Base-by-base conservation (phyloP, 2,888 invertebrate species). In the Scelioninae gen. 1 region DNA sequence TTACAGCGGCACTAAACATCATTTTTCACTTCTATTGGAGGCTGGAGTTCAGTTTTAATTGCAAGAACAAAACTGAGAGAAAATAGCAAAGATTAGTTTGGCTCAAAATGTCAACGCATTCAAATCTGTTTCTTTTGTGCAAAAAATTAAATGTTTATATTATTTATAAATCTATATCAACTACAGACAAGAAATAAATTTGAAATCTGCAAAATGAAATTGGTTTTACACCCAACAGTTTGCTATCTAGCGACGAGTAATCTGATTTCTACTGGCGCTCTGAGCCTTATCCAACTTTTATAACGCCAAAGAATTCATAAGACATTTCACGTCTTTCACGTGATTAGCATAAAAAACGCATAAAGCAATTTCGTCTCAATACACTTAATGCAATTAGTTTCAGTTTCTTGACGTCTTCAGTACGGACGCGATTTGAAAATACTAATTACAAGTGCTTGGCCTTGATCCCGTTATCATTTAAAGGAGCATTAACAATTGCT, bases 391-490 rank as follows among this genome's bases (percentile, higher is more conserved):
- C 49, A 75, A 75, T 75, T 75, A 69, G 69, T 69, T 47, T 62
- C 68, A 77, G 63, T 58, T 65, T 69, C 77, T 77, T 53, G 68
- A 56, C 68, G 66, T 75, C 15, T 65, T 56, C 45, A 32, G 13
- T 38, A 31, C 31, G 47, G 65, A 40, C 47, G 65, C 75, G 60
- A 62, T 66, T 68, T 32, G 53, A 65, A 53, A 68, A 76, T 76
- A 51, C 60, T 68, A 68, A 76, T 76, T 76, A 58, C 32, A 29
- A 15, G 32, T 10, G 9, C 55, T 74, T 45, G 62, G 68, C 76
- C 76, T 76, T 76, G 76, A 76, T 76, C 60, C 60, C 60, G 68
- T 76, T 76, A 74, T 74, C 74, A 74, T 74, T 74, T 56, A 43
- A 75, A 51, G 51, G 71, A 72, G 31, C 51, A 31, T 31, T 11